phyloP scores from a whole-genome alignment of 2,888 invertebrate genomes.

The Rhogogaster chlorosoma region DNA sequence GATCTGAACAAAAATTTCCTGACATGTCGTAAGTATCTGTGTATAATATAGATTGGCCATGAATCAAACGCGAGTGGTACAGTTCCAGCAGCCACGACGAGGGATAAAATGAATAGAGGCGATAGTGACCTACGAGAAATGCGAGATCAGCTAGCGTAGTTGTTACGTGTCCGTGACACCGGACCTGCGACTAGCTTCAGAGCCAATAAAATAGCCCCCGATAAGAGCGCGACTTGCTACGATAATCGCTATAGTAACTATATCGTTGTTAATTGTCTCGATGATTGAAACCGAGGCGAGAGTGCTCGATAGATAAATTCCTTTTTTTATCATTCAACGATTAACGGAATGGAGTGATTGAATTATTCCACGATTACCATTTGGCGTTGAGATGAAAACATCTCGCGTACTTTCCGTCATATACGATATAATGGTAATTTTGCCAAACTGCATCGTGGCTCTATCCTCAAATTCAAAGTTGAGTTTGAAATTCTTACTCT shows the following conservation, averaged over 20 bases:
- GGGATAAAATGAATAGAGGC: conserved; percentile 39
- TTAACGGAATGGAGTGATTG: neutral
- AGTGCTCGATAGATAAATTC: neutral
- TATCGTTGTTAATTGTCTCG: conserved; percentile 16
- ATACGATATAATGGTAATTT: no score
- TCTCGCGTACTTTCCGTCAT: no score
- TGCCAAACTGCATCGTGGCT: no score
- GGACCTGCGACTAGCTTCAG: conserved; percentile 27
- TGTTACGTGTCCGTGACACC: conserved; percentile 34
- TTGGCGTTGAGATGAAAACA: no score
- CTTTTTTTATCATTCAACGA: neutral
- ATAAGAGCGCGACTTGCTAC: conserved; percentile 11
- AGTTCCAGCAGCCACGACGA: neutral
- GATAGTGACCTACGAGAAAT: conserved; percentile 36
- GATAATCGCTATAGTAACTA: conserved; percentile 33
- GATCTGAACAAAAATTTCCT: no score
- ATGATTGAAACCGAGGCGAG: conserved; percentile 32
- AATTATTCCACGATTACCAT: neutral
- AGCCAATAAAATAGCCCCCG: conserved; percentile 37
- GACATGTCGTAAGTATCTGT: neutral
- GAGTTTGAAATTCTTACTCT: no score
- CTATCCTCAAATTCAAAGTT: no score
- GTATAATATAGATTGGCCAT: neutral
- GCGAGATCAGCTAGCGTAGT: neutral
- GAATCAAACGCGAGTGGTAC: conserved; percentile 16